Conservation (phyloP, 2,888 invertebrate species). For the Epiblema foenella region DNA sequence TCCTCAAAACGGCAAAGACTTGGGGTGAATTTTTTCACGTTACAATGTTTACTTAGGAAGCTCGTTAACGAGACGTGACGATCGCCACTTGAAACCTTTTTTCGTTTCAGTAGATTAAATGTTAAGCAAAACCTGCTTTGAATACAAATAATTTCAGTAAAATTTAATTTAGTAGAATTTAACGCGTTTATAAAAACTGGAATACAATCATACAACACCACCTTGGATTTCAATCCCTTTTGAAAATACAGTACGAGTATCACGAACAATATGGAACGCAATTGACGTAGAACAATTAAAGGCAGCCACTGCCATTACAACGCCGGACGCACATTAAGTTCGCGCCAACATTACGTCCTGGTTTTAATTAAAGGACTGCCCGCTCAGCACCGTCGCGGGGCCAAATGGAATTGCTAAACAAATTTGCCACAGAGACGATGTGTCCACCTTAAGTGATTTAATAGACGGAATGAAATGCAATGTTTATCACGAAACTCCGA, state of each 20-base stretch:
- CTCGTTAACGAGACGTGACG: slow-evolving; percentile 83
- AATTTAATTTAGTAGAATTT: neutral
- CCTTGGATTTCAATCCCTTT: slow-evolving; percentile 34
- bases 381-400: slow-evolving; percentile 69
- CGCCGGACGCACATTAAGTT: slow-evolving; percentile 82
- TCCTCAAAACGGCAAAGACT: slow-evolving; percentile 50
- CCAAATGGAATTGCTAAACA: slow-evolving; percentile 84
- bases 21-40: slow-evolving; percentile 77
- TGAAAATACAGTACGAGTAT: slow-evolving; percentile 40
- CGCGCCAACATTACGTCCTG: slow-evolving; percentile 78
- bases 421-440: slow-evolving; percentile 81
- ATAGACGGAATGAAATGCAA: slow-evolving; percentile 83
- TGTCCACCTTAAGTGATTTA: slow-evolving; percentile 86
- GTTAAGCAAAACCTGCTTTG: slow-evolving; percentile 63
- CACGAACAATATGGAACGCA: slow-evolving; percentile 60
- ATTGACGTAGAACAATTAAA: slow-evolving; percentile 81
- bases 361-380: slow-evolving; percentile 84
- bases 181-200: neutral
- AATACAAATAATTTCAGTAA: slow-evolving; percentile 35
- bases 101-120: slow-evolving; percentile 70
- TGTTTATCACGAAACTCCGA: slow-evolving; percentile 68
- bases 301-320: slow-evolving; percentile 75
- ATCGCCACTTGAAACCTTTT: slow-evolving; percentile 71
- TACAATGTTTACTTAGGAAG: slow-evolving; percentile 78
- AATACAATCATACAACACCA: neutral